Evolutionary conservation across 2,888 invertebrate species (phyloP).

Genomic region (Drosophila ezoana): DNA sequence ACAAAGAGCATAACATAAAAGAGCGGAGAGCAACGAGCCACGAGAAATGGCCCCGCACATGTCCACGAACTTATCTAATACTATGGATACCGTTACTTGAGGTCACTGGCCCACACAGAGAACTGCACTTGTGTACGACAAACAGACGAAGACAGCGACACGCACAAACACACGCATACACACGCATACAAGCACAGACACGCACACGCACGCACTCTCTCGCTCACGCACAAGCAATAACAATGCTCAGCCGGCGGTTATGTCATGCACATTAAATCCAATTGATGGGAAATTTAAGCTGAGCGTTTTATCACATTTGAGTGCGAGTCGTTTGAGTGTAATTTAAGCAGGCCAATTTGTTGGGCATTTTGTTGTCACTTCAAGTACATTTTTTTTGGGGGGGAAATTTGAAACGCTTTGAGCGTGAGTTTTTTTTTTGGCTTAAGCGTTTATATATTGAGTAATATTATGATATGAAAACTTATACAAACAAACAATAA

Average conservation of each 20-base stretch:
- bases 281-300: conserved; percentile 56
- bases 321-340: conserved; percentile 44
- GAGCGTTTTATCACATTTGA: conserved; percentile 57
- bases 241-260: conserved; percentile 58
- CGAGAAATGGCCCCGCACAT: conserved; percentile 36
- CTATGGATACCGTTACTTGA: conserved; percentile 81
- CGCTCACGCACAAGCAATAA: conserved; percentile 20
- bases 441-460: conserved; percentile 5
- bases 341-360: conserved; percentile 12
- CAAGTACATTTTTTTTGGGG: background rate
- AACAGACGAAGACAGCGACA: conserved; percentile 22
- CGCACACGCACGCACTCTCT: conserved; percentile 19
- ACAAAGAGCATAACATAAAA: conserved; percentile 22
- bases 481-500: no score
- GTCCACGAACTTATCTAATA: conserved; percentile 72
- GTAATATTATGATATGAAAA: background rate
- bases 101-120: conserved; percentile 76
- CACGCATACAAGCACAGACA: conserved; percentile 1
- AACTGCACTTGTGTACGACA: conserved; percentile 64
- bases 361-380: background rate
- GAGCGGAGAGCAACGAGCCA: conserved; percentile 17
- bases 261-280: conserved; percentile 62
- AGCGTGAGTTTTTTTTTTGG: conserved; percentile 5
- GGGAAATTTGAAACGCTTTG: conserved; percentile 30
- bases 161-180: conserved; percentile 12